Conservation (phyloP, 2,888 invertebrate species). For the Cerceris rybyensis region DNA sequence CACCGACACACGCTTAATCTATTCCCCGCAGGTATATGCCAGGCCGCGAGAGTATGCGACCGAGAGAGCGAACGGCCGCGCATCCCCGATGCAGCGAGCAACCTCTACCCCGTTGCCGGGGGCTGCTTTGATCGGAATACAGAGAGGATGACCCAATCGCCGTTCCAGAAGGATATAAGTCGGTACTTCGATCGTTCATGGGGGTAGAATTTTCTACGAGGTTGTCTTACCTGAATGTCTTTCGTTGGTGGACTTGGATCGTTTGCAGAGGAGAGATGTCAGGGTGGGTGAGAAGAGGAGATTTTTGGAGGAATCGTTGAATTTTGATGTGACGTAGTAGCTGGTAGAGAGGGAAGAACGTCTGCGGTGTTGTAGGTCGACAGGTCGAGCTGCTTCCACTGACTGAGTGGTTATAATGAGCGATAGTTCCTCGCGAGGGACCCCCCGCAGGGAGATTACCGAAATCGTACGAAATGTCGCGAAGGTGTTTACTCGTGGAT, state of each 20-base stretch:
- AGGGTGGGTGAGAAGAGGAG: no score
- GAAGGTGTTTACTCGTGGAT: no score
- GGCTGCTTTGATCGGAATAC: slow-evolving; percentile 75
- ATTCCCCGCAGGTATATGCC: slow-evolving; percentile 60
- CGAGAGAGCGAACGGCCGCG: slow-evolving; percentile 22
- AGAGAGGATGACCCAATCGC: slow-evolving; percentile 59
- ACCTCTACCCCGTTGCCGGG: slow-evolving; percentile 66
- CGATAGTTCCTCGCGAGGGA: no score
- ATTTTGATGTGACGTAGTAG: no score
- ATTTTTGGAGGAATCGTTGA: no score
- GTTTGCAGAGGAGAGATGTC: no score
- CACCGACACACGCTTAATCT: slow-evolving; percentile 66
- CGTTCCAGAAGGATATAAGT: slow-evolving; percentile 40
- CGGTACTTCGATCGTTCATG: slow-evolving; percentile 1
- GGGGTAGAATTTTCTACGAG: background rate
- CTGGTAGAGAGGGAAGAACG: no score
- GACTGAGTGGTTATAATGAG: no score
- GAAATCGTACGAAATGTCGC: no score
- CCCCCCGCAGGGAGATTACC: no score
- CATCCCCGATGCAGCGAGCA: slow-evolving; percentile 58
- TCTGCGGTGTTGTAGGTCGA: no score
- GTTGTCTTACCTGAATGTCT: background rate
- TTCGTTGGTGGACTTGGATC: background rate
- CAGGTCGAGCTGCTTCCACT: no score
- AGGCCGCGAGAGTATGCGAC: slow-evolving; percentile 9